These are phyloP conservation scores for Intellagama lesueurii DNA, from an alignment of 2,797 vertebrate species.

Conservation along the genomic window DNA sequence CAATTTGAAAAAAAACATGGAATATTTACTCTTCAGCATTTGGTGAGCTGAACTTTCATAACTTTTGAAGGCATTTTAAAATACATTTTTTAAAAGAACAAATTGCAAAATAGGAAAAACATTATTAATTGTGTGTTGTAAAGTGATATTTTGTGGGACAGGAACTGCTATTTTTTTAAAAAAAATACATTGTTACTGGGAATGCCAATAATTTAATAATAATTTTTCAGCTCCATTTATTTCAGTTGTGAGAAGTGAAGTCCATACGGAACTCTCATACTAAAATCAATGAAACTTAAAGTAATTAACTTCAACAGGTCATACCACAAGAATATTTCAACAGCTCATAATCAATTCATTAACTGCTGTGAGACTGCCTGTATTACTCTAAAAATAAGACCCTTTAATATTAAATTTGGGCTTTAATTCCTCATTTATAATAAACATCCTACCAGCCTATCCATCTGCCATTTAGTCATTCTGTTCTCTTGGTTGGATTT, in stretches of 20 bases:
- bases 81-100: neutral
- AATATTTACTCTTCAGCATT: neutral
- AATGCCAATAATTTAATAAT: neutral
- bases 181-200: neutral
- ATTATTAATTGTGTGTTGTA: neutral
- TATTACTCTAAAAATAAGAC: neutral
- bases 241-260: neutral
- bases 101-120: neutral
- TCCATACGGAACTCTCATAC: neutral
- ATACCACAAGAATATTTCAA: neutral
- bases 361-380: neutral
- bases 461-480: slow-evolving; percentile 11
- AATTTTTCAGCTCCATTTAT: neutral
- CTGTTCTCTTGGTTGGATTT: slow-evolving; percentile 5
- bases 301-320: neutral
- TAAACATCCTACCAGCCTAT: neutral
- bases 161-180: neutral
- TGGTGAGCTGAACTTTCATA: too few species aligned
- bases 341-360: neutral
- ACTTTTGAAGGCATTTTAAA: too few species aligned
- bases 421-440: neutral
- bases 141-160: neutral
- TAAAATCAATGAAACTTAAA: neutral
- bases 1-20: neutral
- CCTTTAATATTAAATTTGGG: slow-evolving; percentile 1